These are phyloP conservation scores for Morone saxatilis DNA, from an alignment of 2,113 vertebrate genomes.

Conservation along the genomic window DNA sequence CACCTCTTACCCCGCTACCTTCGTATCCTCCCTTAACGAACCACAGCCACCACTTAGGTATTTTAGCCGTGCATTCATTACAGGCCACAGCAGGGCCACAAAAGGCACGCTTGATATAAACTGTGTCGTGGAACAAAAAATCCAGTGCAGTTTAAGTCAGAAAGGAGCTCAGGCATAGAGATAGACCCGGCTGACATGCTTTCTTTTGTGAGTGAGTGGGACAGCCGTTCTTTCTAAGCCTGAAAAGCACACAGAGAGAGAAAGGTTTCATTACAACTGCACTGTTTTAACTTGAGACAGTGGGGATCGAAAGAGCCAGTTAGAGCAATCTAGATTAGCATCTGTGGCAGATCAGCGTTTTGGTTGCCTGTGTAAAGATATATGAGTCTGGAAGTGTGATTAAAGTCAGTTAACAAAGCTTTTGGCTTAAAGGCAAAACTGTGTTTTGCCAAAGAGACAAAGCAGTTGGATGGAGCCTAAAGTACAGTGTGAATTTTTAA, in stretches of 20 bases:
- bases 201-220: constrained; percentile 39
- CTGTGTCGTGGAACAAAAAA: constrained; percentile 56
- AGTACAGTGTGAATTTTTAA: too few relatives aligned
- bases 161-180: constrained; percentile 40
- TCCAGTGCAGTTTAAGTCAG: constrained; percentile 66
- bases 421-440: background rate
- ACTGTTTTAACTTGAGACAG: constrained; percentile 50
- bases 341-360: constrained; percentile 48
- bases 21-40: constrained; percentile 52
- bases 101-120: constrained; percentile 55
- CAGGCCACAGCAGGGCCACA: constrained; percentile 55
- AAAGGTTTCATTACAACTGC: constrained; percentile 41
- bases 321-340: constrained; percentile 46
- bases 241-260: constrained; percentile 22
- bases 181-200: constrained; percentile 29
- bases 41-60: constrained; percentile 57
- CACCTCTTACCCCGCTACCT: constrained; percentile 17
- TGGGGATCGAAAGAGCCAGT: constrained; percentile 34
- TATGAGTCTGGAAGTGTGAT: background rate
- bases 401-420: constrained; percentile 52
- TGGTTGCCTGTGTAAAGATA: constrained; percentile 15
- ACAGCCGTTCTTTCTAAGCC: constrained; percentile 3
- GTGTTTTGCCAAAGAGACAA: too few relatives aligned
- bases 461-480: too few relatives aligned
- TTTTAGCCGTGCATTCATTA: constrained; percentile 74